phyloP scores from a whole-genome alignment of 1,140 invertebrate species.

The Drosophila pectinifera region DNA sequence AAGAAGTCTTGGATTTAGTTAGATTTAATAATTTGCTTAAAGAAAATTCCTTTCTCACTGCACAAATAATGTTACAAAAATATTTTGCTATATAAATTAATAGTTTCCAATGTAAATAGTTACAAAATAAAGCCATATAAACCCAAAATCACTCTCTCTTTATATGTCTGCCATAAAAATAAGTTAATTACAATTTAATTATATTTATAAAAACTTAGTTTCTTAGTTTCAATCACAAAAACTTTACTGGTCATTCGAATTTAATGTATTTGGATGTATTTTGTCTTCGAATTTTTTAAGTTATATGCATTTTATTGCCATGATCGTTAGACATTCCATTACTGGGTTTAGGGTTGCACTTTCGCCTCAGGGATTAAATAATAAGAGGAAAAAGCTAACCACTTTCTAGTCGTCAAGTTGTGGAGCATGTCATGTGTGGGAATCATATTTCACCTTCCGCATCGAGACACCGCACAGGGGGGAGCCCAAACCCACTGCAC shows the following conservation, averaged over 20 bases:
- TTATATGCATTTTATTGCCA: background rate
- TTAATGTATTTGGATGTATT: too few relatives aligned
- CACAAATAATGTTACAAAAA: too few relatives aligned
- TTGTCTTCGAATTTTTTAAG: background rate
- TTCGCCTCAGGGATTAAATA: slow-evolving; percentile 9
- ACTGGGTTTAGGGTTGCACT: slow-evolving; percentile 14
- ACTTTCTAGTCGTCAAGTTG: slow-evolving; percentile 29
- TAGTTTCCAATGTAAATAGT: background rate
- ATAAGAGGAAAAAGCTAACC: background rate
- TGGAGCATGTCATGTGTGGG: slow-evolving; percentile 12
- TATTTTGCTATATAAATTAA: background rate
- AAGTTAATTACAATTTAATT: background rate
- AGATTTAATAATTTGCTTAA: too few relatives aligned
- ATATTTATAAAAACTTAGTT: background rate
- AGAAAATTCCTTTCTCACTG: too few relatives aligned
- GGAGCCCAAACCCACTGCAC: slow-evolving; percentile 3
- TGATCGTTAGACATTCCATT: slow-evolving; percentile 1
- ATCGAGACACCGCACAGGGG: background rate
- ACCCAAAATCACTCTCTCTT: background rate
- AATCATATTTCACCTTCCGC: slow-evolving; percentile 30
- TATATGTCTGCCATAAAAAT: background rate
- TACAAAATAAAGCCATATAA: background rate
- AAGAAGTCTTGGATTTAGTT: too few relatives aligned
- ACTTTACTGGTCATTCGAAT: background rate
- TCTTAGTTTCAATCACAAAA: background rate